Evolutionary conservation across 2,888 invertebrate species (phyloP), one percentile per base, ranked within the genome.

Genomic region (Myopa tessellatipennis): DNA sequence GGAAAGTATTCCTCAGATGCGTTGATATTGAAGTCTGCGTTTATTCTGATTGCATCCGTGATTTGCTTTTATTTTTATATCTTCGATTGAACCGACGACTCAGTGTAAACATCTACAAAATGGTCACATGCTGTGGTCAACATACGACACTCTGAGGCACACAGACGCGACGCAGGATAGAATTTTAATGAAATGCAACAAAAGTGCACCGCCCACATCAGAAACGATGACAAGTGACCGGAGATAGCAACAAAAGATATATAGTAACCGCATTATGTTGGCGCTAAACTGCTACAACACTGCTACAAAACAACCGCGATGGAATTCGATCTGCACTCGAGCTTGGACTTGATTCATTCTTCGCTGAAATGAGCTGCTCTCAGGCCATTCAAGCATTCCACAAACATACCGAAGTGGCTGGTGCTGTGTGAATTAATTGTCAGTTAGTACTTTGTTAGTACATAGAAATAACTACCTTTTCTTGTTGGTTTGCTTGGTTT

Each of bases 1-100:
- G 45, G 10, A 3, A 6, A 45, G 3, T 10, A 45, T 6, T 8
- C 45, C 7, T 45, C 7, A 12, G 50, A 68, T 82, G 76, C 73
- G 69, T 61, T 73, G 67, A 36, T 76, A 52, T 82, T 84, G 85
- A 86, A 84, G 85, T 84, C 82, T 83, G 83, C 83, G 85, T 84
- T 85, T 85, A 82, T 82, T 86, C 85, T 86, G 86, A 86, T 84
- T 79, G 82, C 76, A 77, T 77, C 73, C 75, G 34, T 61, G 50
- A 74, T 76, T 77, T 71, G 82, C 77, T 63, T 65, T 77, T 82
- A 82, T 82, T 83, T 85, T 85, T 83, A 83, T 83, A 83, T 67
- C 6, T 18, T 69, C 45, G n/a, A 38, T 38, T 52, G 55, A 34
- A 36, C 12, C 10, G 38, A 14, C 5, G 38, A 36, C 8, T 34